These are phyloP conservation scores for Teinopalpus imperialis DNA, from an alignment of 2,888 invertebrate genomes.

Conservation along the genomic window DNA sequence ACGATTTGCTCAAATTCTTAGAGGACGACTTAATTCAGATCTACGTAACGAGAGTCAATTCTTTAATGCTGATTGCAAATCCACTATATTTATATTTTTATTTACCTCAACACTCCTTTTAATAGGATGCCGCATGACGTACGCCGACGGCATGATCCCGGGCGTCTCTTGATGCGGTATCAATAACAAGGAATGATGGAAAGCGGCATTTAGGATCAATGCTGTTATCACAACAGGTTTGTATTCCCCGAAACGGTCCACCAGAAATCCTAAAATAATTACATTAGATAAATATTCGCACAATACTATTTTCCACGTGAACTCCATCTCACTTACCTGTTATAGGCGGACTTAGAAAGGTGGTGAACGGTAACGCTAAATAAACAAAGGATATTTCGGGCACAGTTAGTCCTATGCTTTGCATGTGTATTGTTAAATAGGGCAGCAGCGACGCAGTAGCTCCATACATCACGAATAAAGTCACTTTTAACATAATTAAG, in stretches of 20 bases:
- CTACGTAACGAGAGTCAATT: constrained; percentile 51
- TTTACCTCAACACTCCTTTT: constrained; percentile 86
- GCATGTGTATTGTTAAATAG: constrained; percentile 95
- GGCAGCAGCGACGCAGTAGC: constrained; percentile 92
- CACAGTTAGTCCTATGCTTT: constrained; percentile 92
- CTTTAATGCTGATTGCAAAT: constrained; percentile 54
- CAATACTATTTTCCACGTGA: constrained; percentile 14
- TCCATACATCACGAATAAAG: constrained; percentile 92
- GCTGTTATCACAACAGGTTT: constrained; percentile 91
- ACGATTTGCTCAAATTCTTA: constrained; percentile 80
- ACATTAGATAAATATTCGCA: constrained; percentile 16
- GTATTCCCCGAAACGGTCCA: constrained; percentile 93
- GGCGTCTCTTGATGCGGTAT: constrained; percentile 91
- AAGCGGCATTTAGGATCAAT: constrained; percentile 88
- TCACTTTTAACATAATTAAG: constrained; percentile 90
- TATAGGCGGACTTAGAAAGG: constrained; percentile 92
- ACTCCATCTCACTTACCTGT: constrained; percentile 83
- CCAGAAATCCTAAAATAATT: constrained; percentile 86
- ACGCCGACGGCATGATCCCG: constrained; percentile 87
- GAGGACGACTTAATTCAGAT: constrained; percentile 58
- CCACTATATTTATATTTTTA: constrained; percentile 22
- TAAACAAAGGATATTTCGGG: constrained; percentile 94
- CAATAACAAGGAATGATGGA: constrained; percentile 89
- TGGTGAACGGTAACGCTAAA: constrained; percentile 91
- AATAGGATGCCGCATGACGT: constrained; percentile 88